Evolutionary conservation across 1,140 invertebrate species (phyloP), one percentile per base, ranked within the genome.

Genomic region (Brachionus manjavacas): DNA sequence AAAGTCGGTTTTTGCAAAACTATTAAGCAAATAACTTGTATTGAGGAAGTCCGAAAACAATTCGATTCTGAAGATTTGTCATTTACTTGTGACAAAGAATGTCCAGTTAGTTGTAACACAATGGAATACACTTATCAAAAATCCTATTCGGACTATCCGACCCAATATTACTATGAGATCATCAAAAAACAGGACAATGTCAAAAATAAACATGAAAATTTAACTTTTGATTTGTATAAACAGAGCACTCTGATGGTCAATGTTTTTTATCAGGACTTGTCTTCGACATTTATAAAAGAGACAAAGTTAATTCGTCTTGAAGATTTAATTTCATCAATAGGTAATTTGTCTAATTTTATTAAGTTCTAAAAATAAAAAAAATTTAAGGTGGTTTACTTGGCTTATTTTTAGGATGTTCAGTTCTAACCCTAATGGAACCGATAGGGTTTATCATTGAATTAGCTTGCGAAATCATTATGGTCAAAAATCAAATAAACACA

Each of bases 371-470:
- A 46, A 8, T 43, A 43, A 35, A 35, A 35, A 35, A 0, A 7
- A 46, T 78, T 46, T 78, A 43, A 79, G 76, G 76, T 14, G 76
- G 76, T 79, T 20, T 49, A 35, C 14, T 79, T 7, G 76, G 76
- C 4, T 16, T 79, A 3, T 52, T 49, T 55, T 52, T 79, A 46
- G 76, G 76, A 52, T 52, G 46, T 52, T 52, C 46, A 8, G 23
- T 79, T 11, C 41, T 79, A 11, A 79, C 46, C n/a, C 55, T 79
- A 20, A 28, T 60, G 12, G 76, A 79, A 35, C 76, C 52, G 49
- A 25, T 79, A 14, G 41, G 4, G 25, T 28, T 79, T 52, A 6
- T 79, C 7, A 16, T 79, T n/a, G 52, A 79, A 72, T 12, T 72
- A 25, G 11, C 14, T 11, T 68, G 11, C 25, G 25, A 64, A 23